A percentile compares a stretch with the other conserved stretches of the same genome.
phyloP scores from a whole-genome alignment of 2,113 vertebrate genomes.

The Scomber japonicus region DNA sequence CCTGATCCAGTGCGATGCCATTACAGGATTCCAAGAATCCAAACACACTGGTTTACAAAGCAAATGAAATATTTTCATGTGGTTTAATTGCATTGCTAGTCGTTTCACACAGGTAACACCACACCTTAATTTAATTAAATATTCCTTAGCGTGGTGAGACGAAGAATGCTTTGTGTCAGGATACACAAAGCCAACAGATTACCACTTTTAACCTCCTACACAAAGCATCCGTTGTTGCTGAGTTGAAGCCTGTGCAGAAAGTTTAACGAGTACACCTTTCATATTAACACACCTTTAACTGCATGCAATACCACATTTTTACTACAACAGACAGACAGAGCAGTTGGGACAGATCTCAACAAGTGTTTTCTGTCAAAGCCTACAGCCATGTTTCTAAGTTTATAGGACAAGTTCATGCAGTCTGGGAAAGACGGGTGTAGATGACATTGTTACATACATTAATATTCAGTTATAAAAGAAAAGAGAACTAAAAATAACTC shows the following conservation, averaged over 20 bases:
- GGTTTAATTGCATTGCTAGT: conserved; percentile 2
- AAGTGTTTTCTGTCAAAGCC: no score
- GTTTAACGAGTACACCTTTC: conserved; percentile 25
- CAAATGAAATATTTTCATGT: neutral
- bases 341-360: neutral
- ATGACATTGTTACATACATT: no score
- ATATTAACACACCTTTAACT: conserved; percentile 22
- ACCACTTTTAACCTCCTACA: conserved; percentile 18
- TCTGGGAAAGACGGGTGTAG: no score
- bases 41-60: neutral
- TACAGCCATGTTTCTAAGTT: neutral
- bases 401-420: neutral
- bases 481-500: neutral
- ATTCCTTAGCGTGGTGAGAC: conserved; percentile 22
- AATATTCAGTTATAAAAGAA: no score
- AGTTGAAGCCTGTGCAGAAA: conserved; percentile 16
- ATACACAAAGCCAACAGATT: conserved; percentile 22
- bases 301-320: conserved; percentile 11
- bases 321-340: neutral
- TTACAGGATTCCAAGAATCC: neutral
- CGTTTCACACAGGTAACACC: neutral
- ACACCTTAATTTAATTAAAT: conserved; percentile 9
- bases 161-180: conserved; percentile 25
- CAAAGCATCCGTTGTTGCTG: conserved; percentile 53
- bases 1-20: neutral